Evolutionary conservation across 92 coral and sea anemone species (phyloP), one percentile per base, ranked within the genome.

Genomic region (Palythoa caribaeorum): DNA sequence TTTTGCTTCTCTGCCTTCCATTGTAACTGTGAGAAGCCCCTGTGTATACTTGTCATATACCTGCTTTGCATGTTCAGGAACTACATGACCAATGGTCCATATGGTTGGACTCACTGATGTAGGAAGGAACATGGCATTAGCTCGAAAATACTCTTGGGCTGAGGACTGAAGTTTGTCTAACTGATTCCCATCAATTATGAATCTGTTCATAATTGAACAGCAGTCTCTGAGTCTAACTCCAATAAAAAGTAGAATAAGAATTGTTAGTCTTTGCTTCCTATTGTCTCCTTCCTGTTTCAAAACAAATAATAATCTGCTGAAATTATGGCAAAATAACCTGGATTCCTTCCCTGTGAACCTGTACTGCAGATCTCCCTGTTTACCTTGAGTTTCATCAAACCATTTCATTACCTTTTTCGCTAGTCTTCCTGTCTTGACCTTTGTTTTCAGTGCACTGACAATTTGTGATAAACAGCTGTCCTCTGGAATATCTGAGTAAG

Each of bases 301-400:
- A 36, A 9, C 6, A 20, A 36, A 38, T 36, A 78, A 78, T 35
- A 78, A 63, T 52, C 59, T 78, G 11, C 38, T 19, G 59, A 78
- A 78, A 20, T 78, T 38, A 63, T 78, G 83, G 59, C 83, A 78
- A 78, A 78, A 78, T 4, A 47, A 21, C 59, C 83, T 78, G 16
- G 83, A 78, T 47, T 78, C 83, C 66, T 78, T 78, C 4, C 83
- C 83, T 52, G 53, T 78, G 50, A 78, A 78, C 5, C 83, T 55
- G 66, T 47, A 78, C 71, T 78, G 83, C 17, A 78, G 19, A 78
- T 78, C 83, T n/a, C 83, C 19, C 59, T 78, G 83, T 63, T 47
- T 78, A 37, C 55, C 83, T 20, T 78, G 83, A 36, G 83, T 78
- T 13, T 78, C 65, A 63, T 78, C 37, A 71, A 47, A 55, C 19